phyloP scores from a whole-genome alignment of 2,888 invertebrate species.

The Oegoconia quadripuncta region DNA sequence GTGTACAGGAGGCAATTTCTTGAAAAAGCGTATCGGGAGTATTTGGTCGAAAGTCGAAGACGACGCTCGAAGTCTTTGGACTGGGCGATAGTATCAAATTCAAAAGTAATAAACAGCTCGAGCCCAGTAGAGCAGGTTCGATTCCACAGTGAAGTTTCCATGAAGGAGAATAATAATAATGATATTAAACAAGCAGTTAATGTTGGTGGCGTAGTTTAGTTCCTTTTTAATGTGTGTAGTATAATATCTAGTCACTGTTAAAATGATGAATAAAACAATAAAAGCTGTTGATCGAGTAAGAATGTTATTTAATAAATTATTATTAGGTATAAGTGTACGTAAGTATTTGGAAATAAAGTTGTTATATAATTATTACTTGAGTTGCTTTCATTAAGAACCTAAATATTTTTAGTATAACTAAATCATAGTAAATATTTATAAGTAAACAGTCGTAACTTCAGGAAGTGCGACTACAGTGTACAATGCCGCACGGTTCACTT shows the following conservation, averaged over 20 bases:
- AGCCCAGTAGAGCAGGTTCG: too few species aligned
- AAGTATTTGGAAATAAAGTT: too few species aligned
- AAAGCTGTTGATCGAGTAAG: background rate
- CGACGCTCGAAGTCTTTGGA: constrained; percentile 51
- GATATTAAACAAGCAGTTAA: background rate
- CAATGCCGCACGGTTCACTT: constrained; percentile 3
- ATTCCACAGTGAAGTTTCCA: background rate
- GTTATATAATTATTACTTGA: too few species aligned
- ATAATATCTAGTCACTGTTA: background rate
- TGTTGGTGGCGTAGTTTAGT: background rate
- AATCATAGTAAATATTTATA: too few species aligned
- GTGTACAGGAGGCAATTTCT: constrained; percentile 38
- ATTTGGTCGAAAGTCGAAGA: constrained; percentile 21
- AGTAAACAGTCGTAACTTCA: too few species aligned
- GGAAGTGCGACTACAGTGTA: constrained; percentile 10
- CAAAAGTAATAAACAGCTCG: too few species aligned
- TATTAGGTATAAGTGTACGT: too few species aligned
- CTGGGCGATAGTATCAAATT: constrained; percentile 30
- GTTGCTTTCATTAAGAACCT: too few species aligned
- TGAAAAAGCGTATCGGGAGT: constrained; percentile 22
- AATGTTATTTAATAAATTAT: background rate
- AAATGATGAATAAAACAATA: background rate
- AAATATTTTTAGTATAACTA: too few species aligned
- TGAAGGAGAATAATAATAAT: background rate
- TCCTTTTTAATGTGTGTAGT: background rate